A percentile compares a stretch with the other conserved stretches of the same genome.
Conservation (phyloP, 2,888 invertebrate species). For the Rutpela maculata region DNA sequence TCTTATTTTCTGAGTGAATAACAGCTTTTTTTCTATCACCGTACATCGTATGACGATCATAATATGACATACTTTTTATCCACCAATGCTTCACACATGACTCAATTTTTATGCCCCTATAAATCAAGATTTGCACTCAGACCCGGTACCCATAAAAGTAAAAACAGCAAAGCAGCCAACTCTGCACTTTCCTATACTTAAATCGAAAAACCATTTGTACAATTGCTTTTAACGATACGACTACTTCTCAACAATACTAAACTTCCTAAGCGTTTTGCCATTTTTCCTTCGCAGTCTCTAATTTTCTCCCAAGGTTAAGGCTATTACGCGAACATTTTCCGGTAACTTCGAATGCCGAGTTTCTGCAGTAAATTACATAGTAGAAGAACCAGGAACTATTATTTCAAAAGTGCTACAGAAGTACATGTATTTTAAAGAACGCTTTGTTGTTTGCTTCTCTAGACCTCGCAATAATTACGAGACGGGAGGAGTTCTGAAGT, state of each 20-base stretch:
- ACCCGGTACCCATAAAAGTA: no score
- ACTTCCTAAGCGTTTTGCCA: neutral
- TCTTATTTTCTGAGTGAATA: no score
- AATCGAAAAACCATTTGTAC: no score
- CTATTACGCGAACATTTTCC: neutral
- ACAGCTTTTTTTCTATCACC: no score
- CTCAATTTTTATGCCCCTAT: no score
- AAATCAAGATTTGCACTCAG: no score
- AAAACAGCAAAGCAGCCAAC: no score
- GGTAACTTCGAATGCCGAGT: neutral
- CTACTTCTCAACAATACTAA: neutral
- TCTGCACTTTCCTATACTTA: no score
- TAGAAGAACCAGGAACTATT: slow-evolving; percentile 1
- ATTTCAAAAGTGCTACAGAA: slow-evolving; percentile 6
- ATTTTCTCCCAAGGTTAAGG: neutral
- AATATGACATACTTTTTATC: no score
- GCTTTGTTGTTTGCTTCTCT: neutral
- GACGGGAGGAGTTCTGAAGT: neutral
- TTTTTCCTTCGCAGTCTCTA: neutral
- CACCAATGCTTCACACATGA: no score
- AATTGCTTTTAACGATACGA: neutral
- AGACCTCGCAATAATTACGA: neutral
- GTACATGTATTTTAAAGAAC: neutral
- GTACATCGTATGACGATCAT: no score
- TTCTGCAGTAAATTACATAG: slow-evolving; percentile 24